Evolutionary conservation across 2,113 vertebrate species (phyloP).

Genomic region (Chaetops frenatus): DNA sequence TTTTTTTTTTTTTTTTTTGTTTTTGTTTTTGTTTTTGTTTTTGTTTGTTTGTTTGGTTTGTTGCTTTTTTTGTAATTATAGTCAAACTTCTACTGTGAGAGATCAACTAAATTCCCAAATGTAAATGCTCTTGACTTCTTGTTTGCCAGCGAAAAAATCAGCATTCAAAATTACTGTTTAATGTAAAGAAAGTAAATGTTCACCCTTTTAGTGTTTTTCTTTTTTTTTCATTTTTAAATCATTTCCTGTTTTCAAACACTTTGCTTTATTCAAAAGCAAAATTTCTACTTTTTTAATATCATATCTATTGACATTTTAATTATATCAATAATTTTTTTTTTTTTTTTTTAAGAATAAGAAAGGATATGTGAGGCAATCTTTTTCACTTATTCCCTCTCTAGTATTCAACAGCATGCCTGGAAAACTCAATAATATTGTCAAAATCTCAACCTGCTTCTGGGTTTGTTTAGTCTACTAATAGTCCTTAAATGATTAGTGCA

Average conservation of each 20-base stretch:
- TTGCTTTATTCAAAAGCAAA: background rate
- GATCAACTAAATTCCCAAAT: background rate
- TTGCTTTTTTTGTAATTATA: background rate
- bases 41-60: background rate
- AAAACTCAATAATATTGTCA: background rate
- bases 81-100: background rate
- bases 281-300: background rate
- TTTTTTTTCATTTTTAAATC: fast-evolving
- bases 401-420: background rate
- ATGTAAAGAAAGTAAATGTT: background rate
- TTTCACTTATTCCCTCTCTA: background rate
- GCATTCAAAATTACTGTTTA: background rate
- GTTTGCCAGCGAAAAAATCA: background rate
- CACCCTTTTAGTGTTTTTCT: fast-evolving
- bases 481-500: background rate
- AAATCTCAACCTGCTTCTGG: background rate
- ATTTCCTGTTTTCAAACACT: background rate
- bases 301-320: background rate
- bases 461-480: background rate
- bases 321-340: background rate
- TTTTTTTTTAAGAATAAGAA: background rate
- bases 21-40: too few relatives aligned
- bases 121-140: background rate
- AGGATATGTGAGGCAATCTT: background rate
- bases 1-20: fast-evolving